These are phyloP conservation scores for Lasiurus cinereus DNA, from an alignment of 2,113 vertebrate species.

Conservation along the genomic window DNA sequence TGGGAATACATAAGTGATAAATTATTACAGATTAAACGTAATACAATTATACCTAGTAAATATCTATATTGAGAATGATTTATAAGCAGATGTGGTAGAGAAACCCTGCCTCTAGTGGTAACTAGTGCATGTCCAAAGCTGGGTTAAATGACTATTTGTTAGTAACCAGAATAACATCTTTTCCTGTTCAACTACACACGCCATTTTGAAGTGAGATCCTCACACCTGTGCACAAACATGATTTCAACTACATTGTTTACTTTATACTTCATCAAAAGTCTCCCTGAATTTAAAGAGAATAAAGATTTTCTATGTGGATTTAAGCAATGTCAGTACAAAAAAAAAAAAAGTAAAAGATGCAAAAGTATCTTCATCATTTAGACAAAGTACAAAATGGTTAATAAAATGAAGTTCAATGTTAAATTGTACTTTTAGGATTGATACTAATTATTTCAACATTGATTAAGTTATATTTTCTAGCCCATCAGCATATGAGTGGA, in stretches of 20 bases:
- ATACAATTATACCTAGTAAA: neutral
- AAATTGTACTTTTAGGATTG: neutral
- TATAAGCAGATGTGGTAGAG: neutral
- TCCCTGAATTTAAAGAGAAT: neutral
- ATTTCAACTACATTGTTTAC: neutral
- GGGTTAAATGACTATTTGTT: neutral
- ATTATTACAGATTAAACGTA: neutral
- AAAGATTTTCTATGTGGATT: neutral
- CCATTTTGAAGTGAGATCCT: neutral
- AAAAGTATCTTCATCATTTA: neutral
- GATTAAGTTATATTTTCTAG: neutral
- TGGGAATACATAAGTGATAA: neutral
- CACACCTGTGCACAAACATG: neutral
- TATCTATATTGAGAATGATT: conserved; percentile 12
- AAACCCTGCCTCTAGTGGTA: neutral
- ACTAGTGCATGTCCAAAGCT: neutral
- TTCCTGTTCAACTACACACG: neutral
- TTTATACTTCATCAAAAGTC: neutral
- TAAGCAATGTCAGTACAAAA: neutral
- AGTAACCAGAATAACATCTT: neutral
- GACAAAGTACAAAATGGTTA: conserved; percentile 7
- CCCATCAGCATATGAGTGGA: neutral
- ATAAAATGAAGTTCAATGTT: conserved; percentile 15
- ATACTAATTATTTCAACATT: conserved; percentile 47
- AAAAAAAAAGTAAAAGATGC: neutral